These are phyloP conservation scores for Diarsia dahlii DNA, from an alignment of 2,888 invertebrate genomes.

Conservation along the genomic window DNA sequence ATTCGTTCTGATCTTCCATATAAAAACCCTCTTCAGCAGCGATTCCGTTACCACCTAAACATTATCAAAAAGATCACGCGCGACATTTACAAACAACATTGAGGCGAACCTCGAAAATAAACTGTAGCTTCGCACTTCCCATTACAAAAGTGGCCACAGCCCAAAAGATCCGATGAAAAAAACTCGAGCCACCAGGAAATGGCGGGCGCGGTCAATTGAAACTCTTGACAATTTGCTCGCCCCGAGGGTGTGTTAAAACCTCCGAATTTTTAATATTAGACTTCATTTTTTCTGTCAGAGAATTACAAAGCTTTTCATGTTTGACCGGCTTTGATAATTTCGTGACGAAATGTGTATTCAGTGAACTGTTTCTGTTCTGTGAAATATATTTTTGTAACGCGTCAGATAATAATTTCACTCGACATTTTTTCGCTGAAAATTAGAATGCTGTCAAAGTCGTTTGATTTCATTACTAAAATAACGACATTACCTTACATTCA, in stretches of 20 bases:
- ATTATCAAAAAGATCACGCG: slow-evolving; percentile 49
- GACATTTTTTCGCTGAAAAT: slow-evolving; percentile 2
- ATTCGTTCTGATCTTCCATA: slow-evolving; percentile 28
- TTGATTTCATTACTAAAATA: slow-evolving; percentile 36
- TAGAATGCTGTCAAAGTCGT: neutral
- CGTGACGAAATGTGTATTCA: slow-evolving; percentile 36
- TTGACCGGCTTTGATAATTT: slow-evolving; percentile 59
- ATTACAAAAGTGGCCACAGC: slow-evolving; percentile 66
- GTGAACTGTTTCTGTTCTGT: slow-evolving; percentile 19
- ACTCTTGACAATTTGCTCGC: slow-evolving; percentile 68
- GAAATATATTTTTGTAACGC: slow-evolving; percentile 5
- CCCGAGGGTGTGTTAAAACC: slow-evolving; percentile 61
- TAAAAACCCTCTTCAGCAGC: slow-evolving; percentile 27
- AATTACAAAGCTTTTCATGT: slow-evolving; percentile 59
- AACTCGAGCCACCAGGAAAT: slow-evolving; percentile 65
- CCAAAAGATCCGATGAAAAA: slow-evolving; percentile 64
- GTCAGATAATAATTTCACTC: slow-evolving; percentile 17
- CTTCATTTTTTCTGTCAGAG: slow-evolving; percentile 62
- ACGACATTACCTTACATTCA: slow-evolving; percentile 33
- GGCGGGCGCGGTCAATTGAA: slow-evolving; percentile 63
- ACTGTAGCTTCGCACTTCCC: slow-evolving; percentile 61
- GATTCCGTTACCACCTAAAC: slow-evolving; percentile 26
- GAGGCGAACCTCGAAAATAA: slow-evolving; percentile 60
- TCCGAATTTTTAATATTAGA: slow-evolving; percentile 71
- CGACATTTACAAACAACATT: slow-evolving; percentile 53